These are phyloP conservation scores for Cryptophagus acutangulus DNA, from an alignment of 2,888 invertebrate species.

Conservation along the genomic window DNA sequence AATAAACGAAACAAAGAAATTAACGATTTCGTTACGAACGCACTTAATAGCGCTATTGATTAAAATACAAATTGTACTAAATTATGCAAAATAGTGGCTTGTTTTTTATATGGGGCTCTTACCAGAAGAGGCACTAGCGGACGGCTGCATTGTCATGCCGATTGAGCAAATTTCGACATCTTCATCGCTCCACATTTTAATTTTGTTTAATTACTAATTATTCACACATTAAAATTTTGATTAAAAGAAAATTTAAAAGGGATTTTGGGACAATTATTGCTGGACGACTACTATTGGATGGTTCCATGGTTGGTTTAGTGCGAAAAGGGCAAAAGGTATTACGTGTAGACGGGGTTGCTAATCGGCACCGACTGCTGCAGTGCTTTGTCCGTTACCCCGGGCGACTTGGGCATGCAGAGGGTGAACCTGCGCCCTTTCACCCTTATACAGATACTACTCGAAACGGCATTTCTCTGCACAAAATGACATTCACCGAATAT, in stretches of 20 bases:
- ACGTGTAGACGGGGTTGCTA: slow-evolving; percentile 16
- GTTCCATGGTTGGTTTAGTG: slow-evolving; percentile 9
- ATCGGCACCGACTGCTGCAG: slow-evolving; percentile 25
- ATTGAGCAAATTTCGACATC: slow-evolving; percentile 78
- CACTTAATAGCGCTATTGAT: too few species aligned
- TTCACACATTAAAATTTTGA: slow-evolving; percentile 2
- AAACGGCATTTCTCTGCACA: not conserved
- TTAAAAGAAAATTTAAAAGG: not conserved
- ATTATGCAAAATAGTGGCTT: too few species aligned
- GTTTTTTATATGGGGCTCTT: slow-evolving; percentile 39
- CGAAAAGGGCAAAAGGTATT: slow-evolving; percentile 1
- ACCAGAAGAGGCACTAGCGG: slow-evolving; percentile 71
- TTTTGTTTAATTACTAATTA: not conserved
- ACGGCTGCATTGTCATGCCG: slow-evolving; percentile 74
- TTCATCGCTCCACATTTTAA: slow-evolving; percentile 62
- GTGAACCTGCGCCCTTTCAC: slow-evolving; percentile 20
- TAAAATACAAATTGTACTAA: too few species aligned
- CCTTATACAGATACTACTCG: not conserved
- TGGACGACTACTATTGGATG: slow-evolving; percentile 3
- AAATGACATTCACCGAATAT: too few species aligned
- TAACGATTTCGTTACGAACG: too few species aligned
- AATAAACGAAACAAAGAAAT: too few species aligned
- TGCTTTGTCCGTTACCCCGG: slow-evolving; percentile 35
- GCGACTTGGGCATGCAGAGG: slow-evolving; percentile 30
- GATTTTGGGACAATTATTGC: not conserved